These are phyloP conservation scores for Cathartes aura DNA, from an alignment of 2,113 vertebrate species.

Conservation along the genomic window DNA sequence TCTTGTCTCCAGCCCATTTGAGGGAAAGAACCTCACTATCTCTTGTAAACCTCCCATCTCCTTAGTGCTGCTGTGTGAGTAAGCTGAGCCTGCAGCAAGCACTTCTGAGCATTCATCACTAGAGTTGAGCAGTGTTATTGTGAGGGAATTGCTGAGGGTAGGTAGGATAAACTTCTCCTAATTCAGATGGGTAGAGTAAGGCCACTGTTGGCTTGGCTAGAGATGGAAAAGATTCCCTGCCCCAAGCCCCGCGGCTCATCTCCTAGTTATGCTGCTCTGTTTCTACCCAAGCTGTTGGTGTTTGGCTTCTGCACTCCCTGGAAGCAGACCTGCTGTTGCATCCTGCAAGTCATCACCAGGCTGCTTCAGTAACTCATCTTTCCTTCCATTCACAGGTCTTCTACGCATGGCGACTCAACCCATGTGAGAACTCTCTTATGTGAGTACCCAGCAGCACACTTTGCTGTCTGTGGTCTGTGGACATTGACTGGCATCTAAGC, in stretches of 20 bases:
- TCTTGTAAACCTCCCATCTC: neutral
- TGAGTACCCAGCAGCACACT: conserved; percentile 78
- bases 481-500: conserved; percentile 80
- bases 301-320: neutral
- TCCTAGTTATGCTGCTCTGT: neutral
- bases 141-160: neutral
- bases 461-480: conserved; percentile 77
- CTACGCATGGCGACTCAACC: conserved; percentile 69
- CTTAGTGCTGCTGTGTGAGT: neutral
- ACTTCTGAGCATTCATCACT: neutral
- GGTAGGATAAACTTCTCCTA: neutral
- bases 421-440: conserved; percentile 79
- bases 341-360: neutral
- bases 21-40: neutral
- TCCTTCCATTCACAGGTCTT: conserved; percentile 66
- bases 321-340: conserved; percentile 9
- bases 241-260: neutral
- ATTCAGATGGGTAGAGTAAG: neutral
- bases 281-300: neutral
- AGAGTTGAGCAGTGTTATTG: neutral
- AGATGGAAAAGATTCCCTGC: neutral
- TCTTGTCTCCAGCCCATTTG: neutral
- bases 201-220: neutral
- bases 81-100: neutral
- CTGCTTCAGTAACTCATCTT: conserved; percentile 64